Evolutionary conservation across 2,888 invertebrate genomes (phyloP).

Genomic region (Oligia latruncula): DNA sequence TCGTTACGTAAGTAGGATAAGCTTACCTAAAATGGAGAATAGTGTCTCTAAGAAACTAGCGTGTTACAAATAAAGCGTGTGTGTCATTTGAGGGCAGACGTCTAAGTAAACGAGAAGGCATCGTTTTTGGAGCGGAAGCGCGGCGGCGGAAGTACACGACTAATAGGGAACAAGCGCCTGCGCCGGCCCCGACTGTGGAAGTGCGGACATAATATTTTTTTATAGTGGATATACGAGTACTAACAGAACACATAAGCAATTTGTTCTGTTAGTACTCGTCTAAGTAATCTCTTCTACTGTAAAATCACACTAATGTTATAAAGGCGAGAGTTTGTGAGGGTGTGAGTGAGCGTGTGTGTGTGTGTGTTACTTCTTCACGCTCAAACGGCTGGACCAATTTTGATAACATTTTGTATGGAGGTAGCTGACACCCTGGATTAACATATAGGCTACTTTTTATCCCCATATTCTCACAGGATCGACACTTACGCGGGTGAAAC

Average conservation of each 20-base stretch:
- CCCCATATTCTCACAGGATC: too few relatives aligned
- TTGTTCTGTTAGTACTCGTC: not conserved
- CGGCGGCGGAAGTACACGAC: slow-evolving; percentile 73
- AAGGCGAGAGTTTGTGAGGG: too few relatives aligned
- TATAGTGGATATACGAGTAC: not conserved
- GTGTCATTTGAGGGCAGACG: slow-evolving; percentile 63
- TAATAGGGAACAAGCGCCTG: slow-evolving; percentile 73
- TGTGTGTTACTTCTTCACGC: too few relatives aligned
- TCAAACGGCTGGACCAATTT: too few relatives aligned
- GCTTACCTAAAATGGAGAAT: slow-evolving; percentile 51
- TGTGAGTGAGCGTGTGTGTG: too few relatives aligned
- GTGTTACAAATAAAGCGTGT: slow-evolving; percentile 52
- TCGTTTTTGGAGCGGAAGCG: slow-evolving; percentile 79
- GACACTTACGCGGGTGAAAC: too few relatives aligned
- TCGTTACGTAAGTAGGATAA: slow-evolving; percentile 40
- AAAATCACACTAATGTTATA: too few relatives aligned
- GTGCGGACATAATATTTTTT: slow-evolving; percentile 4
- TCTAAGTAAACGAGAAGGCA: slow-evolving; percentile 63
- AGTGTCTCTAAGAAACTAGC: slow-evolving; percentile 44
- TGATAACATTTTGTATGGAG: too few relatives aligned
- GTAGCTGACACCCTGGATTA: too few relatives aligned
- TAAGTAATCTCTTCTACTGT: not conserved
- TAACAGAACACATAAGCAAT: slow-evolving; percentile 1
- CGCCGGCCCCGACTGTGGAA: slow-evolving; percentile 61
- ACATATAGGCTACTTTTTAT: too few relatives aligned